Percentiles rank a stretch among this genome's conserved stretches.
phyloP scores from a whole-genome alignment of 2,113 vertebrate genomes.

The Mystacornis crossleyi region DNA sequence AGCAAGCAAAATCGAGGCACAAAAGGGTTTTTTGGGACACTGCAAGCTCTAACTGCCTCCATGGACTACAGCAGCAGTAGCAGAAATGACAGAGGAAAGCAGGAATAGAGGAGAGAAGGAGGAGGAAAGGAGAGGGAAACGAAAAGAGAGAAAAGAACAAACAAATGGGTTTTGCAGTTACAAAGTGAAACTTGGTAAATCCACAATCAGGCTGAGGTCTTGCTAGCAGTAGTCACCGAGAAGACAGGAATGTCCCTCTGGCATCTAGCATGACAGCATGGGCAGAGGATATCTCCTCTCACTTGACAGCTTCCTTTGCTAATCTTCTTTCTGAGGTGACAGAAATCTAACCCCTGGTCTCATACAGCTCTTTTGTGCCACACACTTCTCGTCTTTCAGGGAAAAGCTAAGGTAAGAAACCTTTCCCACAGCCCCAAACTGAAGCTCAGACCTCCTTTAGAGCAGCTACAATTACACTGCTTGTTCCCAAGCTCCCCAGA shows the following conservation, averaged over 20 bases:
- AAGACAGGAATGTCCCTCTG: constrained; percentile 46
- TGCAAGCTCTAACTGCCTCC: neutral
- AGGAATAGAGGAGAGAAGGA: neutral
- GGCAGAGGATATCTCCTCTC: constrained; percentile 32
- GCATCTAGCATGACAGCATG: constrained; percentile 33
- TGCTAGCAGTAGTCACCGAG: constrained; percentile 29
- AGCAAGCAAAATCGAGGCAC: neutral
- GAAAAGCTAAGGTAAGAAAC: constrained; percentile 20
- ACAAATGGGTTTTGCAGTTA: neutral
- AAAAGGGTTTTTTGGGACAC: neutral
- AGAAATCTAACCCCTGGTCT: constrained; percentile 30
- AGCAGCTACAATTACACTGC: neutral
- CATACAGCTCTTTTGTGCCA: constrained; percentile 8
- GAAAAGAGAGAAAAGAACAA: neutral
- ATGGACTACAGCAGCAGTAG: neutral
- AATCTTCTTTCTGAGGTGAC: constrained; percentile 40
- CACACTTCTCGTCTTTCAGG: neutral
- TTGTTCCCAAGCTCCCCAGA: neutral
- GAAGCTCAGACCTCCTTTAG: neutral
- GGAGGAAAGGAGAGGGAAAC: neutral
- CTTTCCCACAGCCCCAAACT: neutral
- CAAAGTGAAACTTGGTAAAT: neutral
- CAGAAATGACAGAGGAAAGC: neutral
- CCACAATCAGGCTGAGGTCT: neutral
- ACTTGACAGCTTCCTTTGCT: constrained; percentile 57